Percentiles rank a stretch among this genome's conserved stretches.
phyloP scores from a whole-genome alignment of 2,113 vertebrate genomes.

The Bubo bubo region DNA sequence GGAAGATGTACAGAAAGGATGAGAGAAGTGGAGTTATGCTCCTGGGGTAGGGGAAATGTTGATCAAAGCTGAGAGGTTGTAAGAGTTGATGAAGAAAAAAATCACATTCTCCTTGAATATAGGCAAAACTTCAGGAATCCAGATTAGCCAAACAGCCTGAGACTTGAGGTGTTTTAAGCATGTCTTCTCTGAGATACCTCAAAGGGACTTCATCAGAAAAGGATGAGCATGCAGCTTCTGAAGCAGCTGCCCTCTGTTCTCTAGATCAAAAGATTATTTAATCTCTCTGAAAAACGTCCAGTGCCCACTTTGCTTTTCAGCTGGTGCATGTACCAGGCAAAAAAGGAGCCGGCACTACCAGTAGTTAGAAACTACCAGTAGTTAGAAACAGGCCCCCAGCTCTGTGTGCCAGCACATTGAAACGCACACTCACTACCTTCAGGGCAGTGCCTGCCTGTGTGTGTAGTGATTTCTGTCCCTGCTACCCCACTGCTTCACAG shows the following conservation, averaged over 20 bases:
- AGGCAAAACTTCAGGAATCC: not conserved
- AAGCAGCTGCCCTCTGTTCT: slow-evolving; percentile 31
- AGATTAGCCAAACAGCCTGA: not conserved
- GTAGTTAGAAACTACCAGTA: not conserved
- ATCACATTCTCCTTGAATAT: not conserved
- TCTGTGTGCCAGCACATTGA: not conserved
- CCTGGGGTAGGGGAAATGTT: not conserved
- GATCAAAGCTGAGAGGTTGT: not conserved
- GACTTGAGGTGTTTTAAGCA: not conserved
- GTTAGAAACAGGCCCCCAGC: not conserved
- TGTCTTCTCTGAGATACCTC: not conserved
- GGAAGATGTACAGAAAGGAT: not conserved
- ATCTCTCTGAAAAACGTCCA: not conserved
- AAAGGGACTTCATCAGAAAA: slow-evolving; percentile 18
- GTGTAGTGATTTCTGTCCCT: not conserved
- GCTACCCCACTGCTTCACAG: accelerated
- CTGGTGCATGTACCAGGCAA: not conserved
- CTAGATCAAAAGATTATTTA: slow-evolving; percentile 45
- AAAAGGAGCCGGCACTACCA: not conserved
- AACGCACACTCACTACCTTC: not conserved
- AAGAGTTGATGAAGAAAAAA: not conserved
- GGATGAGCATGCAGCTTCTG: not conserved
- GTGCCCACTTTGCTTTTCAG: not conserved
- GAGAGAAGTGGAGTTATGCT: not conserved
- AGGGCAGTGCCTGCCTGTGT: not conserved